These are phyloP conservation scores for Mormyrus proboscirostris DNA, from an alignment of 2,797 vertebrate genomes.

Conservation along the genomic window DNA sequence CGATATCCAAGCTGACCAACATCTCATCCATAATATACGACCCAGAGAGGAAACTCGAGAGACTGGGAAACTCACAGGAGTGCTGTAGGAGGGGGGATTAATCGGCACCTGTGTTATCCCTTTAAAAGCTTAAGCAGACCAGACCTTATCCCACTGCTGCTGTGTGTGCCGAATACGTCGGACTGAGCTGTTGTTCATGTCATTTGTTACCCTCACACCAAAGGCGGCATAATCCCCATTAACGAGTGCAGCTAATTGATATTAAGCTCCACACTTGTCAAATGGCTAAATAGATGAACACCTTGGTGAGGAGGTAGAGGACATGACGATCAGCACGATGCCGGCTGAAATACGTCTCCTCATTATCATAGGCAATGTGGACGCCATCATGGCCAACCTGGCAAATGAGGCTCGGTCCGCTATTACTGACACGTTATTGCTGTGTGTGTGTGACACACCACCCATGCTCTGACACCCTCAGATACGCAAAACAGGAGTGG, in stretches of 20 bases:
- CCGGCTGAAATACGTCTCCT: background rate
- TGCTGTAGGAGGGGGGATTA: constrained; percentile 24
- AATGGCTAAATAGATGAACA: constrained; percentile 12
- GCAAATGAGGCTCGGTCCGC: background rate
- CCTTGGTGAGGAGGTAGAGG: constrained; percentile 6
- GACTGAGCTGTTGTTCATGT: constrained; percentile 10
- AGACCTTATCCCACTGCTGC: constrained; percentile 27
- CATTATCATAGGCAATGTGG: background rate
- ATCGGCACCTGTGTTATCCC: constrained; percentile 36
- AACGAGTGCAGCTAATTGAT: constrained; percentile 31
- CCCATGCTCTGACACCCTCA: background rate
- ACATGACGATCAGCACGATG: background rate
- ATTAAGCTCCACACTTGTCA: constrained; percentile 28
- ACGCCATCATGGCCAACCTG: background rate
- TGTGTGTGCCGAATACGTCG: constrained; percentile 29
- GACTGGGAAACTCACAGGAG: background rate
- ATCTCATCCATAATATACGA: background rate
- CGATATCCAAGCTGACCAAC: background rate
- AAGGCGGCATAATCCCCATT: constrained; percentile 26
- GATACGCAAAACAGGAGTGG: background rate
- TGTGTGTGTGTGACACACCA: background rate
- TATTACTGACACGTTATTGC: background rate
- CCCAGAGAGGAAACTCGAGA: background rate
- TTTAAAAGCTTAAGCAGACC: constrained; percentile 35
- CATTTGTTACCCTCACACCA: constrained; percentile 24